Base-by-base conservation (phyloP, 2,888 invertebrate species). In the Teleogryllus oceanicus region DNA sequence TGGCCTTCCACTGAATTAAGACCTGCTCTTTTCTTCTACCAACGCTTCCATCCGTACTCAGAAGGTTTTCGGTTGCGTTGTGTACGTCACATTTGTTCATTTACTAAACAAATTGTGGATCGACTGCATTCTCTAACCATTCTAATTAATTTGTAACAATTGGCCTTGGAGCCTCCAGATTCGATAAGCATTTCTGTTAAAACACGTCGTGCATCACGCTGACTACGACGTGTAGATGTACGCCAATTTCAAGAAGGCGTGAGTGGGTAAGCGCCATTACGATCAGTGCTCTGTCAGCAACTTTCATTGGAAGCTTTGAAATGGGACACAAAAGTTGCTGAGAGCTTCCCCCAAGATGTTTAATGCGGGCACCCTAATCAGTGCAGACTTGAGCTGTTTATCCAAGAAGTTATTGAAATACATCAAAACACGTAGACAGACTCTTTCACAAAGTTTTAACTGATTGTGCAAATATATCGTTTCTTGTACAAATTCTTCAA, bases 341-440 rank as follows among this genome's bases (percentile, higher is more conserved):
- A 4, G 50, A 78, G 77, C 78, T 78, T 62, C 80, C 80, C 2
- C 82, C 82, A 62, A 62, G 74, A 12, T 78, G 75, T 49, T 78
- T 79, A 11, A 82, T 50, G 49, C 82, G 78, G 49, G 81, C 51
- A 37, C 74, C 76, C 62, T 81, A 77, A 50, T 81, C 79, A 75
- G 82, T 24, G 79, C 78, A 51, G 82, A 80, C 79, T 83, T 83
- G 74, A 83, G 78, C 50, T 81, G 81, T 78, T 82, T 83, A 74
- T 83, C 82, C 3, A 83, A 80, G 50, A 83, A 83, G 79, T 83
- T 83, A 77, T 83, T 83, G 24, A 82, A 83, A 75, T 83, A 83
- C 50, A 81, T 16, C 2, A 83, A 79, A 78, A 83, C 76, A 76
- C 78, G 80, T 50, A 82, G 83, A 37, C 81, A 79, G 24, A 82